Percentiles rank a stretch among this genome's conserved stretches.
Evolutionary conservation across 1,140 invertebrate genomes (phyloP).

Genomic region (Euura lappo): DNA sequence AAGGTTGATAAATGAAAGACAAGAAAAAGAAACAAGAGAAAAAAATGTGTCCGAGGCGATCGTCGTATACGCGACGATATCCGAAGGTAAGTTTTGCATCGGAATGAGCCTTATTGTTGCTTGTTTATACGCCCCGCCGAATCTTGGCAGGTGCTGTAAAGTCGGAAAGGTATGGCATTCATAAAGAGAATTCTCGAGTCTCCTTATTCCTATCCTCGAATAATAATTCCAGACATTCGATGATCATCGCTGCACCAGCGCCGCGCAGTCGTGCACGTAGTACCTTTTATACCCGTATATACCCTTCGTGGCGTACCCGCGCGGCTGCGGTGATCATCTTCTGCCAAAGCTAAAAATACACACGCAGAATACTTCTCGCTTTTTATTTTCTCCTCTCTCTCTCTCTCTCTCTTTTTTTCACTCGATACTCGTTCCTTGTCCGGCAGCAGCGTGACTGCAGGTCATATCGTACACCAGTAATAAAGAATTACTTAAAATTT

Average conservation of each 20-base stretch:
- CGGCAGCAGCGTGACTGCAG: too few relatives aligned
- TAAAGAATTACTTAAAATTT: too few relatives aligned
- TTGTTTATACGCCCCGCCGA: slow-evolving; percentile 39
- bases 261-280: not conserved
- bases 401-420: not conserved
- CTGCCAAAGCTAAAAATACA: not conserved
- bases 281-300: not conserved
- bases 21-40: too few relatives aligned
- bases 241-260: not conserved
- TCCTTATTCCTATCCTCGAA: slow-evolving; percentile 16
- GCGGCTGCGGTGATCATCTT: not conserved
- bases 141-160: slow-evolving; percentile 49
- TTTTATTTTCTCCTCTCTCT: not conserved
- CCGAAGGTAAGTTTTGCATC: slow-evolving; percentile 41
- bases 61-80: not conserved
- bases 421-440: too few relatives aligned
- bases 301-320: not conserved
- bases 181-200: slow-evolving; percentile 34
- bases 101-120: slow-evolving; percentile 50
- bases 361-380: not conserved
- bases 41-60: too few relatives aligned
- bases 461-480: too few relatives aligned
- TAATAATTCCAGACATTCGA: slow-evolving; percentile 26
- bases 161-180: slow-evolving; percentile 37
- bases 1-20: too few relatives aligned